Evolutionary conservation across 30 jellyfish, hydroid and myxozoan species (phyloP), one percentile per base, ranked within the genome.

Genomic region (Euphysa ruthae): DNA sequence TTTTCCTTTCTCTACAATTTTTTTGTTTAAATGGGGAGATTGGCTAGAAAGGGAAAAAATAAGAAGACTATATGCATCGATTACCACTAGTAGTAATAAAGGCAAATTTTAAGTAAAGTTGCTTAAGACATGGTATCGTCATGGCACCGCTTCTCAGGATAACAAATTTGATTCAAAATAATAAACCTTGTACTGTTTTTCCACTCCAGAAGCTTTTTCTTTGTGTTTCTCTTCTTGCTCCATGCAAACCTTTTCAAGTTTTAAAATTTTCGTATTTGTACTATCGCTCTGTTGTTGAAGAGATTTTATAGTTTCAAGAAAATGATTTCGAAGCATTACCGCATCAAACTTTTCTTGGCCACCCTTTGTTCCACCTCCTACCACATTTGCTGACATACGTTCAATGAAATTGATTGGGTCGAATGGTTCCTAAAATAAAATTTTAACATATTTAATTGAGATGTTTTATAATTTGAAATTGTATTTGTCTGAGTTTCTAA

Each of bases 361-460:
- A n/a, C 98, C 94, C 70, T 90, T 90, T 29, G 94, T 75, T 18
- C 94, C 94, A 26, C 94, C 98, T 19, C 96, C 94, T 57, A 60
- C 74, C 2, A 86, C 75, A 31, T 75, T 86, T 29, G 96, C 96
- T 1, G 96, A 91, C 22, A 79, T 86, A 25, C 96, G 57, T 69
- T 90, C 98, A 58, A 82, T 91, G 77, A 81, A 90, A 32, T 80
- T 90, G 1, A 61, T 79, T 15, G 98, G 66, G 75, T 90, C 91
- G 64, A 74, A 90, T 23, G 98, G 98, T 69, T 90, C 98, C 98
- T 90, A 20, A 51, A 38, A 38, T 8, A 8, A 38, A 38, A 38
- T 38, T 8, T 38, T 8, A 38, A 8, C 12, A 38, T 8, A 38
- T 38, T 38, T 8, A n/a, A n/a, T n/a, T n/a, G n/a, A n/a, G n/a